Conservation (phyloP, 2,888 invertebrate species). For the Hedychridium roseum region DNA sequence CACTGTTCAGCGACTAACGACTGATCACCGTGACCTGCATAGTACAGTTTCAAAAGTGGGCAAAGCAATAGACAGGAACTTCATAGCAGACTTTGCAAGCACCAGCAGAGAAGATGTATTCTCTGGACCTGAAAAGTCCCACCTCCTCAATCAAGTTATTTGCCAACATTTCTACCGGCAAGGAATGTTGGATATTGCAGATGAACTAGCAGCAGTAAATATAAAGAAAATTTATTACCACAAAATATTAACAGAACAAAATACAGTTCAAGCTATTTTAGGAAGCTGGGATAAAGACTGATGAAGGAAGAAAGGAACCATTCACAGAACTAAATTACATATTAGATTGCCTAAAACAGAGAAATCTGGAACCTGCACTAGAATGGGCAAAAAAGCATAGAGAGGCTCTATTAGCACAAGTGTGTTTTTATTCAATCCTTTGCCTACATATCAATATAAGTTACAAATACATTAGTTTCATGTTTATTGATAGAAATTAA, state of each 20-base stretch:
- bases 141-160: slow-evolving; percentile 85
- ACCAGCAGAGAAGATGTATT: slow-evolving; percentile 88
- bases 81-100: slow-evolving; percentile 88
- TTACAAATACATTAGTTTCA: slow-evolving; percentile 4
- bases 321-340: slow-evolving; percentile 88
- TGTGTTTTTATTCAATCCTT: too few relatives aligned
- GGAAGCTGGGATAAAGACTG: slow-evolving; percentile 75
- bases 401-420: slow-evolving; percentile 74
- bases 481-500: not conserved
- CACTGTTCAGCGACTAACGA: slow-evolving; percentile 81
- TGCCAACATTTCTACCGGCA: slow-evolving; percentile 96
- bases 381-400: slow-evolving; percentile 85
- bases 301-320: slow-evolving; percentile 75
- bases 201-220: slow-evolving; percentile 74
- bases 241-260: not conserved
- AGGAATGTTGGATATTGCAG: slow-evolving; percentile 92
- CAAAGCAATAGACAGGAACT: slow-evolving; percentile 95
- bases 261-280: slow-evolving; percentile 46
- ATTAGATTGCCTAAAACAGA: slow-evolving; percentile 82
- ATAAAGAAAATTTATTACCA: too few relatives aligned
- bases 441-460: too few relatives aligned
- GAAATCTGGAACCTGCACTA: slow-evolving; percentile 84
- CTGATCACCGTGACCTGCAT: slow-evolving; percentile 85
- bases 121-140: slow-evolving; percentile 73
- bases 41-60: slow-evolving; percentile 91